These are phyloP conservation scores for Volucella bombylans DNA, from an alignment of 2,888 invertebrate species.

Conservation along the genomic window DNA sequence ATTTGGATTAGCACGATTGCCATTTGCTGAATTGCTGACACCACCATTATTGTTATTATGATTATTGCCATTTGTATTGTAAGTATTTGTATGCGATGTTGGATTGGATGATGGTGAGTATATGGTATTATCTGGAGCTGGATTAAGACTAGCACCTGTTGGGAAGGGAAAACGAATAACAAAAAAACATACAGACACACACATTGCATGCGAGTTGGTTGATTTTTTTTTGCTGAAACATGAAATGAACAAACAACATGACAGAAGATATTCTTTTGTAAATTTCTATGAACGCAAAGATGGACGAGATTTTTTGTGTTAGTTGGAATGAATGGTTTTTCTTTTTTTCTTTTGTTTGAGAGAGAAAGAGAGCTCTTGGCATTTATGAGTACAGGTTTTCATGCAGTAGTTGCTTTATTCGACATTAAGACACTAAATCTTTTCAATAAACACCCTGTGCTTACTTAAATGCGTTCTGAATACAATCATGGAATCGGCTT, in stretches of 20 bases:
- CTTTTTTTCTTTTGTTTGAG: neutral
- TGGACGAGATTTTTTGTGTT: neutral
- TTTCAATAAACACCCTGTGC: no score
- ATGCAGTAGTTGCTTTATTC: neutral
- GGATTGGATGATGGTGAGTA: constrained; percentile 80
- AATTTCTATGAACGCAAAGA: neutral
- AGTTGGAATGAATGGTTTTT: neutral
- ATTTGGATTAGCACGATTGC: constrained; percentile 83
- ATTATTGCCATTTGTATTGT: constrained; percentile 75
- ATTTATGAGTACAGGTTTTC: neutral
- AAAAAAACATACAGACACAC: constrained; percentile 51
- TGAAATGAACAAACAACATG: constrained; percentile 44
- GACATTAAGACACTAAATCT: no score
- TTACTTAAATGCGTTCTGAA: no score
- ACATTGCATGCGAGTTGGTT: constrained; percentile 44
- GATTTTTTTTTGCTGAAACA: constrained; percentile 18
- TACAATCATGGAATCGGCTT: no score
- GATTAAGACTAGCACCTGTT: constrained; percentile 82
- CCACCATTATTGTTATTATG: constrained; percentile 72
- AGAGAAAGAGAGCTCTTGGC: no score
- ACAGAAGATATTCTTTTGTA: neutral
- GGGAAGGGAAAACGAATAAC: constrained; percentile 48
- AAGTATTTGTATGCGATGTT: constrained; percentile 80
- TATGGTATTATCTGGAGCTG: constrained; percentile 80
- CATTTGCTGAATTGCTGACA: constrained; percentile 60